Percentiles rank a stretch among this genome's conserved stretches.
phyloP scores from a whole-genome alignment of 2,113 vertebrate genomes.

The Helogale parvula region DNA sequence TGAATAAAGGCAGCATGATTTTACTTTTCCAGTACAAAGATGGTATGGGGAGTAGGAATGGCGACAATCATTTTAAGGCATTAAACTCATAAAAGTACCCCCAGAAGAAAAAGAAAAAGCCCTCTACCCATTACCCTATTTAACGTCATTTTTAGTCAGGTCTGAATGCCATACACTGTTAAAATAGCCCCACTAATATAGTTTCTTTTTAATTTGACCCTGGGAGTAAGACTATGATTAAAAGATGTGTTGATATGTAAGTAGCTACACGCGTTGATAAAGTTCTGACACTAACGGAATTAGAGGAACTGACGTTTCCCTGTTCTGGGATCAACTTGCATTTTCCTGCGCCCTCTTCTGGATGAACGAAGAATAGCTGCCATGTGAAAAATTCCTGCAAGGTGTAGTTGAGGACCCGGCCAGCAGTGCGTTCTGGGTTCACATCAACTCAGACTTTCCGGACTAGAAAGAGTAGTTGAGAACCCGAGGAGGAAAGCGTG shows the following conservation, averaged over 20 bases:
- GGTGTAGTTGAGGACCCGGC: not conserved
- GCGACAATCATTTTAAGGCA: not conserved
- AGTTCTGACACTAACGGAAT: not conserved
- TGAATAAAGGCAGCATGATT: not conserved
- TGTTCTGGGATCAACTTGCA: accelerated
- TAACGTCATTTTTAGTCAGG: not conserved
- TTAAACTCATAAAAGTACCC: not conserved
- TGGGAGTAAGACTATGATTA: not conserved
- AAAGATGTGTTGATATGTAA: not conserved
- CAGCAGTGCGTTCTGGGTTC: not conserved
- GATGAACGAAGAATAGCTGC: not conserved
- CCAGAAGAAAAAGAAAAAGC: not conserved
- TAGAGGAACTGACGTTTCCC: not conserved
- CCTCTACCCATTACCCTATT: not conserved
- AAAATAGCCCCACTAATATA: not conserved
- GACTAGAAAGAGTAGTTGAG: not conserved
- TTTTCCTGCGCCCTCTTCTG: conserved; percentile 53
- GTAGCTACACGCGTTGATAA: not conserved
- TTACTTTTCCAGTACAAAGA: not conserved
- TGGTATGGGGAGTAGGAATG: not conserved
- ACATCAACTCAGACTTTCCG: not conserved
- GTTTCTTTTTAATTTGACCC: not conserved
- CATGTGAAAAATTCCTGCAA: not conserved
- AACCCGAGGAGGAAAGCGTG: not conserved
- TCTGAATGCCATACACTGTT: not conserved